Conservation (phyloP, 1,140 invertebrate genomes). For the Melanaphis sacchari region DNA sequence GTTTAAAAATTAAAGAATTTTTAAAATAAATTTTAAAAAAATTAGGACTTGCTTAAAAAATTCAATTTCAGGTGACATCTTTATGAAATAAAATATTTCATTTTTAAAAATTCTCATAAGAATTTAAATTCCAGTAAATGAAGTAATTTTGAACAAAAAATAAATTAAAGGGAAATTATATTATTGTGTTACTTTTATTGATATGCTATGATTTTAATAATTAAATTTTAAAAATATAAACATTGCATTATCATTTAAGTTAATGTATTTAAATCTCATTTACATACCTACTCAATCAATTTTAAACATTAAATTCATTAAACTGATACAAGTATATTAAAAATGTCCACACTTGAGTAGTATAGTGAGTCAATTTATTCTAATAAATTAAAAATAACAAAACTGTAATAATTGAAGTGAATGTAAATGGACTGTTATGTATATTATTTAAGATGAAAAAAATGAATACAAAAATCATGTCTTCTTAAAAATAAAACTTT, state of each 20-base stretch:
- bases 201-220: background rate
- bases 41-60: background rate
- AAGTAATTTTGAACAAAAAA: background rate
- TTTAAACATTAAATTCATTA: background rate
- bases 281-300: background rate
- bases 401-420: background rate
- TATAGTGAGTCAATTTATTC: background rate
- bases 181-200: background rate
- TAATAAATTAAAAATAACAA: background rate
- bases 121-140: background rate
- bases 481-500: background rate
- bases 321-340: background rate
- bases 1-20: too few relatives aligned
- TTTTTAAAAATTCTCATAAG: background rate
- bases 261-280: background rate
- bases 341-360: background rate
- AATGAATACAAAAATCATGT: background rate
- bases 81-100: too few relatives aligned
- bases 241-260: too few relatives aligned
- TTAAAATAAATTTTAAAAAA: too few relatives aligned
- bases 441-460: background rate
- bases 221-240: background rate
- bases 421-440: background rate
- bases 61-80: background rate
- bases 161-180: background rate